phyloP scores from a whole-genome alignment of 2,888 invertebrate genomes.

The Trachelus stipa region DNA sequence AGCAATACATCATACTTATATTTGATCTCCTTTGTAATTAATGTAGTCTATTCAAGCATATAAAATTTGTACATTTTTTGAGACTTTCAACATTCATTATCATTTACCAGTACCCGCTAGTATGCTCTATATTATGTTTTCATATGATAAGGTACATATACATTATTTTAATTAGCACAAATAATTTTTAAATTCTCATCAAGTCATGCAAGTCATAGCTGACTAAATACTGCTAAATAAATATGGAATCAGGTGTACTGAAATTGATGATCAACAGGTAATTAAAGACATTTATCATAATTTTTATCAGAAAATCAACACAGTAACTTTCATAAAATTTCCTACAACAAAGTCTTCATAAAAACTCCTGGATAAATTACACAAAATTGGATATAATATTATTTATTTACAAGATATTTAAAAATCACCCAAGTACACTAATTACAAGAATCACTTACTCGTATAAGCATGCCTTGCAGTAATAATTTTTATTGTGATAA shows the following conservation, averaged over 20 bases:
- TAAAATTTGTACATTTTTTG: neutral
- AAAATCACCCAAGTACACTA: neutral
- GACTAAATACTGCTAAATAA: neutral
- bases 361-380: neutral
- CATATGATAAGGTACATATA: neutral
- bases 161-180: neutral
- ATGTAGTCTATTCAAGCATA: neutral
- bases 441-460: too few species aligned
- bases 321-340: neutral
- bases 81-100: neutral
- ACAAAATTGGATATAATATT: neutral
- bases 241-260: neutral
- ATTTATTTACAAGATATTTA: too few species aligned
- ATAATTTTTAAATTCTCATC: neutral
- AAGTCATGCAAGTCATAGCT: neutral
- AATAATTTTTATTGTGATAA: neutral
- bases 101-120: neutral
- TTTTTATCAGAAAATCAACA: neutral
- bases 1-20: neutral
- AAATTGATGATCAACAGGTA: neutral
- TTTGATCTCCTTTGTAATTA: neutral
- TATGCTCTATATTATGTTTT: neutral
- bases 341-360: neutral
- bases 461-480: neutral
- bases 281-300: neutral